Evolutionary conservation across 2,888 invertebrate species (phyloP).

Genomic region (Drosophila stalkeri): DNA sequence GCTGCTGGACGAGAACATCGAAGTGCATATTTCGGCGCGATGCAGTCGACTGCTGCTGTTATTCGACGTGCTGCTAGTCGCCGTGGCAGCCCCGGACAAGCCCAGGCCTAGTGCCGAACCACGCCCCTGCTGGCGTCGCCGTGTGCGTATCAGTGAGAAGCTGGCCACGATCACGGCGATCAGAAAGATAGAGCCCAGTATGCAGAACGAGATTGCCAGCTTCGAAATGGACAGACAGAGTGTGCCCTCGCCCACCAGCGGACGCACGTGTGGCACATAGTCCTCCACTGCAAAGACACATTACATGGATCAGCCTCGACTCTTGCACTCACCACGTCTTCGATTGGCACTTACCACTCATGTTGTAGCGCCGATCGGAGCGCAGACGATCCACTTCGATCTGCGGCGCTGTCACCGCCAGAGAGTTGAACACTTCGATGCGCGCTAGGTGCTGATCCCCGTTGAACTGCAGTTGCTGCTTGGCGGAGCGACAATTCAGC

Average conservation of each 20-base stretch:
- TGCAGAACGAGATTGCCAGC: slow-evolving; percentile 91
- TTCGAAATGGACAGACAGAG: slow-evolving; percentile 91
- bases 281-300: slow-evolving; percentile 79
- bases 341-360: slow-evolving; percentile 79
- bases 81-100: slow-evolving; percentile 44
- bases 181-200: slow-evolving; percentile 90
- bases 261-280: slow-evolving; percentile 78
- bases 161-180: slow-evolving; percentile 90
- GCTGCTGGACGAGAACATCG: slow-evolving; percentile 85
- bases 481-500: slow-evolving; percentile 85
- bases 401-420: slow-evolving; percentile 92
- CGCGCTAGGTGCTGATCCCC: slow-evolving; percentile 84
- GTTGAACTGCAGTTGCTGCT: slow-evolving; percentile 80
- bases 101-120: slow-evolving; percentile 44
- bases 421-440: slow-evolving; percentile 92
- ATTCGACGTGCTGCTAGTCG: slow-evolving; percentile 63
- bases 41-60: slow-evolving; percentile 76
- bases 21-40: slow-evolving; percentile 80
- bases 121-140: slow-evolving; percentile 80
- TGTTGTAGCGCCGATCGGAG: slow-evolving; percentile 82
- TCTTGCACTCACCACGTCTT: not conserved
- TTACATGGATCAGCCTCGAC: not conserved
- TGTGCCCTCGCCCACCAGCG: slow-evolving; percentile 82
- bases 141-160: slow-evolving; percentile 88
- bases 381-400: slow-evolving; percentile 88